phyloP scores from a whole-genome alignment of 1,140 invertebrate genomes.

The Mamestra configurata region DNA sequence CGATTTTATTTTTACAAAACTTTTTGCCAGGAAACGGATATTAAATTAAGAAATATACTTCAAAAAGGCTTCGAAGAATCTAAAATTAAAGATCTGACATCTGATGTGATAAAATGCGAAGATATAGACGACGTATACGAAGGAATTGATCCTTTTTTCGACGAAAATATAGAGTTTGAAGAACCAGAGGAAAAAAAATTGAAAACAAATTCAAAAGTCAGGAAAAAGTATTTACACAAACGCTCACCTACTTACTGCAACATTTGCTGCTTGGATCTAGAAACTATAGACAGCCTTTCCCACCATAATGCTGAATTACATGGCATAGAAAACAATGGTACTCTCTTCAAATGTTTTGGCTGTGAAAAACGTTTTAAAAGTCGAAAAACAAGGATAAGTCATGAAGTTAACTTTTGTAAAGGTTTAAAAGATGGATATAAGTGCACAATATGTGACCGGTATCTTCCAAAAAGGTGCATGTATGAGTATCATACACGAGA shows the following conservation, averaged over 20 bases:
- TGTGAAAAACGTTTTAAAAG: slow-evolving; percentile 77
- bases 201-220: slow-evolving; percentile 55
- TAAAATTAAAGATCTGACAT: slow-evolving; percentile 7
- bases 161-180: slow-evolving; percentile 31
- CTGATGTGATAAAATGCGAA: slow-evolving; percentile 49
- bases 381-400: slow-evolving; percentile 67
- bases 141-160: slow-evolving; percentile 42
- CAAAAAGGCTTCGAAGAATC: slow-evolving; percentile 37
- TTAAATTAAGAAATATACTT: slow-evolving; percentile 66
- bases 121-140: slow-evolving; percentile 55
- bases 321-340: slow-evolving; percentile 69
- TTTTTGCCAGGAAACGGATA: slow-evolving; percentile 70
- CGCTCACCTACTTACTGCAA: slow-evolving; percentile 74
- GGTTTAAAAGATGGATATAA: slow-evolving; percentile 78
- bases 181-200: slow-evolving; percentile 37
- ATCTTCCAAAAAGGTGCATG: slow-evolving; percentile 69
- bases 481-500: slow-evolving; percentile 75
- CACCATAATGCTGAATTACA: slow-evolving; percentile 71
- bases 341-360: slow-evolving; percentile 77
- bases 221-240: slow-evolving; percentile 63
- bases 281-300: slow-evolving; percentile 58
- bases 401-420: slow-evolving; percentile 78
- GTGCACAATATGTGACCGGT: slow-evolving; percentile 70
- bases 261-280: slow-evolving; percentile 72
- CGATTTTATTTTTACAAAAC: slow-evolving; percentile 72